Evolutionary conservation across 2,888 invertebrate species (phyloP), one percentile per base, ranked within the genome.

Genomic region (Rhamphomyia laevipes): DNA sequence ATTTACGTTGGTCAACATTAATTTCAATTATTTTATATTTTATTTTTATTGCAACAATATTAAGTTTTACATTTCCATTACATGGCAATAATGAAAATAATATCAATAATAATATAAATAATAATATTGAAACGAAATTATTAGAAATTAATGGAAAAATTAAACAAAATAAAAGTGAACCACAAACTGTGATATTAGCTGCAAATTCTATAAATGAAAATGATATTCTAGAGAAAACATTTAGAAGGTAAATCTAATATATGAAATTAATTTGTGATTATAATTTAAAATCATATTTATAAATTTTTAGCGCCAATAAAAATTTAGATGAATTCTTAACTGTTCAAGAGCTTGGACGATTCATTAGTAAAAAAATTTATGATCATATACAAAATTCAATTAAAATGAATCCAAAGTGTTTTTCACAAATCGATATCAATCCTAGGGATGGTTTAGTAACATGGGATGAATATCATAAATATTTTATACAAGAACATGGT

Each of bases 401-500:
- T 56, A 72, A 76, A 60, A 78, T 78, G 58, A 84, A 84, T 67
- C 77, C 79, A 47, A 76, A 77, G 1, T 67, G 82, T 16, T 85
- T 84, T 59, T 75, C 77, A 17, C 68, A 74, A 37, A 80, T 84
- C 41, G 84, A 85, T 59, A 75, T 73, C 43, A 73, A 77, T 61
- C 83, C 83, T 1, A 72, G 75, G 52, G 82, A 85, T 61, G 70
- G 70, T 3, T 54, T 69, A 44, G 76, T 89, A 37, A 80, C 81
- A 1, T 89, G 88, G 88, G 80, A 82, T 51, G 88, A 89, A 63
- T 89, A 87, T 61, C 84, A 86, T 63, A 72, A 77, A 0, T 81
- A 81, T 63, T 88, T 86, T 63, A 65, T 87, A 45, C 73, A 80
- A 51, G 79, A 81, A 31, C 78, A 82, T 54, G 84, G 85, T 17